Evolutionary conservation across 2,797 vertebrate species (phyloP), one percentile per base, ranked within the genome.

Genomic region (Rhynchotus rufescens): DNA sequence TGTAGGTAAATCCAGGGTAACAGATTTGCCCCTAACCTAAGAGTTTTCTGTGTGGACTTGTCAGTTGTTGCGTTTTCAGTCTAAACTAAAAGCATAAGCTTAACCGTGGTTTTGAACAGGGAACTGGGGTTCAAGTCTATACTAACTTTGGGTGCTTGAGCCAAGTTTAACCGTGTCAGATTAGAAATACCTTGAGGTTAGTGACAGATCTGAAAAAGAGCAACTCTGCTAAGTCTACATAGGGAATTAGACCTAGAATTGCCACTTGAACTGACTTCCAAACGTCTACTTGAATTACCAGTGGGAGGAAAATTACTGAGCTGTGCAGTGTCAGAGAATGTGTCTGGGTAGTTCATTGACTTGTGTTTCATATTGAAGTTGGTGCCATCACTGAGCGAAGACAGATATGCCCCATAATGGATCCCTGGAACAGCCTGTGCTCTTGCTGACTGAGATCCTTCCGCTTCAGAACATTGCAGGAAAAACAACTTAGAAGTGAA

Each of bases 311-410:
- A 64, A 80, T 40, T 60, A 28, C 47, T 80, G 19, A 21, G 6
- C 25, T 80, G 11, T 77, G 42, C 67, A 60, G 56, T 32, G 49
- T 44, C 71, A 83, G 44, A 54, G 61, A 83, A 34, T 59, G 56
- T 0, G 0, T 83, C 57, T 36, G 47, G 2, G 1, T 23, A 66
- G 44, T 71, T 77, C 69, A 93, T 90, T 45, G 0, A 0, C 45
- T 90, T 77, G 17, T 26, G 26, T 26, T 45, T 47, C 34, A n/a
- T 82, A 47, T 86, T 74, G 69, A 91, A 95, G 71, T 71, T 5
- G 4, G n/a, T 74, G 15, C 69, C 14, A 83, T 73, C 74, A 51
- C 45, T 82, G 66, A 62, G 47, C 25, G 54, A 45, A 80, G 60
- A 80, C 49, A 66, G 42, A 20, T 62, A 23, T 2, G 0, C 5